phyloP scores from a whole-genome alignment of 1,140 invertebrate genomes.

The Magallana ariakensis region DNA sequence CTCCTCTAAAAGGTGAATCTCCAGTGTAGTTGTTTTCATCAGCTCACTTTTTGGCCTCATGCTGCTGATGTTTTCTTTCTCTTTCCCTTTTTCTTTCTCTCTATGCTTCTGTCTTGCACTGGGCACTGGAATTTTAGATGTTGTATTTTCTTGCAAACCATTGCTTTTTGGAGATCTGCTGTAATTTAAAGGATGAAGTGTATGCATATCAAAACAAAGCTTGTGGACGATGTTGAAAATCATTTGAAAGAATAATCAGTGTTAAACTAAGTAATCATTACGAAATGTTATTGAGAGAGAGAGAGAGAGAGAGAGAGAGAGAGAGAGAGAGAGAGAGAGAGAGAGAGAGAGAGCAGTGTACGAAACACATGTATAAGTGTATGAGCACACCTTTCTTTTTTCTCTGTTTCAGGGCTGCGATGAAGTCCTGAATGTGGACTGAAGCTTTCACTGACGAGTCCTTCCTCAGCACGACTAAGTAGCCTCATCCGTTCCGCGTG shows the following conservation, averaged over 20 bases:
- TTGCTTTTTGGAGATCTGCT: background rate
- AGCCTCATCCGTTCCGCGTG: slow-evolving; percentile 56
- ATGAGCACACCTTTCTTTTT: background rate
- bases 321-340: too few species aligned
- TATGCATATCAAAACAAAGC: background rate
- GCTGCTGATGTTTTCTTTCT: background rate
- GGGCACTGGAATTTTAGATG: slow-evolving; percentile 52
- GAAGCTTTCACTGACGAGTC: slow-evolving; percentile 42
- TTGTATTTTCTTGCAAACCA: background rate
- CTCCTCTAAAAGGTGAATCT: background rate
- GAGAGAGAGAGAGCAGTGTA: too few species aligned
- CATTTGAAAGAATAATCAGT: too few species aligned
- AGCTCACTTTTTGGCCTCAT: background rate
- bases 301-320: too few species aligned
- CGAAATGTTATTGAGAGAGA: too few species aligned
- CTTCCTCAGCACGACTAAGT: slow-evolving; percentile 52
- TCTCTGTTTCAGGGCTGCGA: background rate
- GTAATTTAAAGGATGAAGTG: background rate
- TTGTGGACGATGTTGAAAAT: too few species aligned
- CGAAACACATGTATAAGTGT: too few species aligned
- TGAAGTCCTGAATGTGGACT: slow-evolving; percentile 42
- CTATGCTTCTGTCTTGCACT: slow-evolving; percentile 54
- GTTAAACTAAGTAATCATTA: too few species aligned
- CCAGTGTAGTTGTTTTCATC: background rate
- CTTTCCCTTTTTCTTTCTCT: slow-evolving; percentile 31